These are phyloP conservation scores for Pterostichus niger DNA, from an alignment of 2,888 invertebrate genomes.

Conservation along the genomic window DNA sequence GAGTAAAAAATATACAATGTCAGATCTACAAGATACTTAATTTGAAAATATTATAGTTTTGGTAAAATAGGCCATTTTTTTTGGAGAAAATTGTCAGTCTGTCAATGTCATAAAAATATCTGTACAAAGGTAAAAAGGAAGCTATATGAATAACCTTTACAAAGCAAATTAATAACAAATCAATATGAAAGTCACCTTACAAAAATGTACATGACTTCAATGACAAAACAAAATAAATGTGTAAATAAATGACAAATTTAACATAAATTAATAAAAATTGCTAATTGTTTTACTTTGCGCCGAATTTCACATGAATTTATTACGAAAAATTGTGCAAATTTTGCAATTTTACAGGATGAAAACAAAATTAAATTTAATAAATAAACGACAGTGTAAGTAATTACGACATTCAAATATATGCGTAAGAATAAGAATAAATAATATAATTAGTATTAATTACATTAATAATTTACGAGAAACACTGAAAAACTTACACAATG, in stretches of 20 bases:
- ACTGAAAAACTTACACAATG: not conserved
- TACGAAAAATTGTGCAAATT: constrained; percentile 1
- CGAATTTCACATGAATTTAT: not conserved
- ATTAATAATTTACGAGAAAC: constrained; percentile 7
- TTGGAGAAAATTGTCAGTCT: no score
- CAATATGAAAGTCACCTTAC: constrained; percentile 11
- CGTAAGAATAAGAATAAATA: not conserved
- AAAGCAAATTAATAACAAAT: constrained; percentile 9
- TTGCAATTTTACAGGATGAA: constrained; percentile 8
- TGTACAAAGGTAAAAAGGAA: not conserved
- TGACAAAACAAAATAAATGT: constrained; percentile 2
- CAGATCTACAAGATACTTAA: no score
- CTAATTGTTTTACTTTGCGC: constrained; percentile 6
- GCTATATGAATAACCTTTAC: not conserved
- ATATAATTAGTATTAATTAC: not conserved
- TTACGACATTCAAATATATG: not conserved
- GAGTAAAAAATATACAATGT: no score
- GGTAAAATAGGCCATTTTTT: no score
- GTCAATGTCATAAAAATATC: no score
- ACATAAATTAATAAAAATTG: constrained; percentile 14
- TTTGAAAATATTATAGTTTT: no score
- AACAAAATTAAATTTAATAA: not conserved
- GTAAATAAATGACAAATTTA: not conserved
- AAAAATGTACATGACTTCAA: constrained; percentile 8
- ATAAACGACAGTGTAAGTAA: not conserved